Percentiles rank a stretch among this genome's conserved stretches.
phyloP scores from a whole-genome alignment of 2,113 vertebrate species.

The Cyrtonyx montezumae region DNA sequence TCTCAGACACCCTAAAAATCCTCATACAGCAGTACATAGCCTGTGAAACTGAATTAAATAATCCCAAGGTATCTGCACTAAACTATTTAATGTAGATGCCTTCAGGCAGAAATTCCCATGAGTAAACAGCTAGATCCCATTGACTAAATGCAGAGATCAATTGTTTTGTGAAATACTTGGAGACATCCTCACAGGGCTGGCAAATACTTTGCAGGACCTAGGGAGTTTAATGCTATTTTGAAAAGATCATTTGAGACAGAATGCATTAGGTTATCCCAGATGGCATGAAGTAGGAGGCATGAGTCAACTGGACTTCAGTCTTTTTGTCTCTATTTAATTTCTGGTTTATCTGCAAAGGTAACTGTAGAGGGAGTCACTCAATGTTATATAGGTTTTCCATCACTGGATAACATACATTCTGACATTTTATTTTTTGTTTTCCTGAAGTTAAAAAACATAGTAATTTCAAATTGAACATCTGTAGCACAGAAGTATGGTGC shows the following conservation, averaged over 20 bases:
- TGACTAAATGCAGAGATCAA: background rate
- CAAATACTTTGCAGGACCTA: background rate
- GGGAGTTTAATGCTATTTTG: background rate
- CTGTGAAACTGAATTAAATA: background rate
- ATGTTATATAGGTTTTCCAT: background rate
- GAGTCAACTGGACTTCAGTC: background rate
- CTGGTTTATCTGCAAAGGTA: background rate
- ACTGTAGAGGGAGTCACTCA: background rate
- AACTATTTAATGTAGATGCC: background rate
- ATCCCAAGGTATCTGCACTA: background rate
- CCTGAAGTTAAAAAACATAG: background rate
- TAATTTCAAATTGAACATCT: background rate
- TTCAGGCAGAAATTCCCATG: background rate
- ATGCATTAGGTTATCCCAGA: background rate
- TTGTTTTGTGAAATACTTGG: background rate
- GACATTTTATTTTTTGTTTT: background rate
- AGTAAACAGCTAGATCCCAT: background rate
- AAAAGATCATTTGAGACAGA: background rate
- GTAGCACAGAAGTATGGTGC: background rate
- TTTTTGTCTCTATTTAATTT: background rate
- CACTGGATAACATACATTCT: background rate
- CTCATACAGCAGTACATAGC: background rate
- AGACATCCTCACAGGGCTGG: background rate
- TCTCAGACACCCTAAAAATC: background rate
- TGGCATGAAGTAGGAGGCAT: background rate